A percentile compares a stretch with the other conserved stretches of the same genome.
phyloP scores from a whole-genome alignment of 2,888 invertebrate genomes.

The Dicyrtoma fusca region DNA sequence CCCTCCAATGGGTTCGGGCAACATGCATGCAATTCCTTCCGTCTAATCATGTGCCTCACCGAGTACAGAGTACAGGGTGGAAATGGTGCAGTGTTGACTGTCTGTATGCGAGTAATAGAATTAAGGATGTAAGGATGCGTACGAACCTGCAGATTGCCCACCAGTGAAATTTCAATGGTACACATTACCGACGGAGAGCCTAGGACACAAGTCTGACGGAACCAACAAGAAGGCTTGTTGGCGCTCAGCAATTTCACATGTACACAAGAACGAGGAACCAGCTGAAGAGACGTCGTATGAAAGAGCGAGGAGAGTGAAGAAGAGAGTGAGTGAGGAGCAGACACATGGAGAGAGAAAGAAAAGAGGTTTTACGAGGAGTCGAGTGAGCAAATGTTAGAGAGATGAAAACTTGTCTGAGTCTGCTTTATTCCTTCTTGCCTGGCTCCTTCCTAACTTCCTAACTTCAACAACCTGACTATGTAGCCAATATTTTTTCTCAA shows the following conservation, averaged over 20 bases:
- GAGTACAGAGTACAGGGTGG: no score
- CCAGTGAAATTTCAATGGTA: slow-evolving; percentile 12
- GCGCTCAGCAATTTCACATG: slow-evolving; percentile 31
- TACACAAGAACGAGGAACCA: slow-evolving; percentile 7
- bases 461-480: slow-evolving; percentile 17
- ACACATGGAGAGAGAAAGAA: slow-evolving; percentile 5
- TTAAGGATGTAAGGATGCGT: neutral
- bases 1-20: no score
- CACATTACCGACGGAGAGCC: slow-evolving; percentile 22
- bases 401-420: slow-evolving; percentile 16
- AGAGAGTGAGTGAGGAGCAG: no score
- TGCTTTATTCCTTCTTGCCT: slow-evolving; percentile 3
- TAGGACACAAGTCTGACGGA: neutral
- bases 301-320: no score
- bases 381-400: slow-evolving; percentile 14
- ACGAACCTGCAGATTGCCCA: slow-evolving; percentile 16
- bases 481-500: slow-evolving; percentile 17
- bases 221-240: slow-evolving; percentile 22
- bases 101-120: neutral
- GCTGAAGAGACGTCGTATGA: neutral
- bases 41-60: no score
- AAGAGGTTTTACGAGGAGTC: neutral
- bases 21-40: no score
- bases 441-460: neutral
- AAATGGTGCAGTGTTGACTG: neutral